phyloP scores from a whole-genome alignment of 2,113 vertebrate genomes.

The Pithys albifrons region DNA sequence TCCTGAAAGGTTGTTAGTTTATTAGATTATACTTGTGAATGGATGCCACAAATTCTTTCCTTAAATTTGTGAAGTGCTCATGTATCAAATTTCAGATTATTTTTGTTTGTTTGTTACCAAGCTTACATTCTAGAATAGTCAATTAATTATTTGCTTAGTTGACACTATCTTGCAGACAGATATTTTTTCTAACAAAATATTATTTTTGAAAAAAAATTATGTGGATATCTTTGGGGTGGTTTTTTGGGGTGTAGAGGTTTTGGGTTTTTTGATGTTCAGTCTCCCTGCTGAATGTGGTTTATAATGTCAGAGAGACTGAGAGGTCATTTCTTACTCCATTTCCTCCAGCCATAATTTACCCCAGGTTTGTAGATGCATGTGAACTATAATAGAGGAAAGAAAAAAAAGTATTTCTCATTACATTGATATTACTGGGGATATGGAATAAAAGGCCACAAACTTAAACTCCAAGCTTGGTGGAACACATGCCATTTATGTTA shows the following conservation, averaged over 20 bases:
- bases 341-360: constrained; percentile 8
- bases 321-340: constrained; percentile 39
- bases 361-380: neutral
- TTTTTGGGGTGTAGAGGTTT: neutral
- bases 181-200: neutral
- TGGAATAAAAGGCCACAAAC: neutral
- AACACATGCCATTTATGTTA: neutral
- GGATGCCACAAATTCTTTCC: neutral
- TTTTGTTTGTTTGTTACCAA: neutral
- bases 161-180: neutral
- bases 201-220: neutral
- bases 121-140: neutral
- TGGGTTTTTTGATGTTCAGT: neutral
- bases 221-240: neutral
- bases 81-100: neutral
- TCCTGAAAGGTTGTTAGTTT: neutral
- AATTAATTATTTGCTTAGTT: neutral
- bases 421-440: neutral
- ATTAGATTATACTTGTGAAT: neutral
- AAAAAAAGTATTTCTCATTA: neutral
- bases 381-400: neutral
- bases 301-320: constrained; percentile 10
- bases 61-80: neutral
- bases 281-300: neutral
- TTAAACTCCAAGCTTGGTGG: neutral